A percentile compares a stretch with the other conserved stretches of the same genome.
Conservation (phyloP, 35 echinoderm and acorn worm species). For the Ophiothrix spiculata region DNA sequence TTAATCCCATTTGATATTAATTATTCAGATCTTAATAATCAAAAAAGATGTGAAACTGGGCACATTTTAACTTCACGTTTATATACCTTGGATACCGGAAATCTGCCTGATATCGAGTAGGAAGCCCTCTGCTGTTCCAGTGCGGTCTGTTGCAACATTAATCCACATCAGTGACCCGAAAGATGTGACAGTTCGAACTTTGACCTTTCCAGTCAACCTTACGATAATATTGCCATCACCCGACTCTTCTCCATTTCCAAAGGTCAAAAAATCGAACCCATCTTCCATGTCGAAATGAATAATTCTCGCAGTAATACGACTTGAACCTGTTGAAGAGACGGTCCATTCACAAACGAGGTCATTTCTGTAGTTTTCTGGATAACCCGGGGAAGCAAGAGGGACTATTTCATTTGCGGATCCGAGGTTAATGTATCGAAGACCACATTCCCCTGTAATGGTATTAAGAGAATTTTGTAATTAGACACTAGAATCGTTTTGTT, state of each 20-base stretch:
- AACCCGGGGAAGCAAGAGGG: not conserved
- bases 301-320: not conserved
- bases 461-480: no score
- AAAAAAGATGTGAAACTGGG: not conserved
- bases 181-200: not conserved
- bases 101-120: not conserved
- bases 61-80: not conserved
- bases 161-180: not conserved
- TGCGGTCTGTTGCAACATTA: not conserved
- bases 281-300: not conserved
- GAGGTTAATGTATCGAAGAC: not conserved
- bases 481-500: no score
- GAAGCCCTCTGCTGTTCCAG: not conserved
- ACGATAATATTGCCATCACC: not conserved
- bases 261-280: not conserved
- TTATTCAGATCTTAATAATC: no score
- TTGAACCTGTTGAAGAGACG: not conserved
- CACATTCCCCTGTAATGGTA: conserved; percentile 1
- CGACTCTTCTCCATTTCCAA: not conserved
- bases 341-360: not conserved
- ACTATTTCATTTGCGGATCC: not conserved
- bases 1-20: no score
- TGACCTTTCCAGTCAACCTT: not conserved
- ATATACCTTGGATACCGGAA: not conserved
- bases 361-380: not conserved